A percentile compares a stretch with the other conserved stretches of the same genome.
phyloP scores from a whole-genome alignment of 2,113 vertebrate species.

The Nannobrachium achirus region DNA sequence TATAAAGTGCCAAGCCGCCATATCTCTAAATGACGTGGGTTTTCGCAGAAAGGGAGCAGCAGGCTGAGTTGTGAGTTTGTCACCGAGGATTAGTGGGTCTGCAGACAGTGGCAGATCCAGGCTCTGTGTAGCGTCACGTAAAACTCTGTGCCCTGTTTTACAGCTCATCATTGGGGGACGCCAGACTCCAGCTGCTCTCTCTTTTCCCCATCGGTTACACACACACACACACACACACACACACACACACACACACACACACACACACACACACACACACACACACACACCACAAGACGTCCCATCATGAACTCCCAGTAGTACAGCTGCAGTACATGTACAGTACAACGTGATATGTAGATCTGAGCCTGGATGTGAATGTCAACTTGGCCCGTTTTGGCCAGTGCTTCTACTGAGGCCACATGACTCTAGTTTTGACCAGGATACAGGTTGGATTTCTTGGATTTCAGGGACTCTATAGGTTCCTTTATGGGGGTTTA shows the following conservation, averaged over 20 bases:
- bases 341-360: background rate
- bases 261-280: too few species aligned
- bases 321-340: too few species aligned
- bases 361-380: conserved; percentile 6
- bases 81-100: conserved; percentile 18
- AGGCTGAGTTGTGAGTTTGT: conserved; percentile 17
- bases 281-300: conserved; percentile 40
- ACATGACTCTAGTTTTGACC: background rate
- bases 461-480: too few species aligned
- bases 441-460: too few species aligned
- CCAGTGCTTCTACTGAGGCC: conserved; percentile 3
- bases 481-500: too few species aligned
- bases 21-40: too few species aligned
- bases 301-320: conserved; percentile 45
- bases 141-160: conserved; percentile 14
- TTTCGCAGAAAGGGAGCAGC: background rate
- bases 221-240: too few species aligned
- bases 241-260: too few species aligned
- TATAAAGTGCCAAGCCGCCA: too few species aligned
- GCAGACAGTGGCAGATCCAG: conserved; percentile 11
- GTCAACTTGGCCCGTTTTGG: conserved; percentile 31
- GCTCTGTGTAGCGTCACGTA: background rate
- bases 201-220: conserved; percentile 29
- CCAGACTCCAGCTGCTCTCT: conserved; percentile 49
- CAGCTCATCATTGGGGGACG: conserved; percentile 42